Percentiles rank a stretch among this genome's conserved stretches.
These are phyloP conservation scores for Pelobates fuscus DNA, from an alignment of 2,113 vertebrate genomes.

Conservation along the genomic window DNA sequence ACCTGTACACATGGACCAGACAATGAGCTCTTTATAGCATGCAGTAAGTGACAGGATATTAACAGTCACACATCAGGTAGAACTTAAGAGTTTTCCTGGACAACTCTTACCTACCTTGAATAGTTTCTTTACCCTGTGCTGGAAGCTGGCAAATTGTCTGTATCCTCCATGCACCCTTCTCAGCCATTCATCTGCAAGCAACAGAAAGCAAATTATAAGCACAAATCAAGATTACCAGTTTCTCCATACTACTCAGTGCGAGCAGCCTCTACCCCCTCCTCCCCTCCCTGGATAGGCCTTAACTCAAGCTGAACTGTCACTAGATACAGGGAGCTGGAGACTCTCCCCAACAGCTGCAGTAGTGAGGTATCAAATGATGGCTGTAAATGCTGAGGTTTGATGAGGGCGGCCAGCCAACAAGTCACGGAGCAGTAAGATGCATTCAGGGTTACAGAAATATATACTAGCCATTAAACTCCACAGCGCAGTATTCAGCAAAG, in stretches of 20 bases:
- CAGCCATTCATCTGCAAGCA: slow-evolving; percentile 32
- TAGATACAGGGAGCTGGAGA: slow-evolving; percentile 2
- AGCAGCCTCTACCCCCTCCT: not conserved
- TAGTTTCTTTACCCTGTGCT: slow-evolving; percentile 1
- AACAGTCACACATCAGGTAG: no score
- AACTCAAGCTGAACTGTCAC: slow-evolving; percentile 24
- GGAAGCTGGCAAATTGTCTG: not conserved
- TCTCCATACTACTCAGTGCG: not conserved
- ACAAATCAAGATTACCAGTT: no score
- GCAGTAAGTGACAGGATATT: no score
- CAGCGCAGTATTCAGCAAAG: not conserved
- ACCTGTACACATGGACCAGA: no score
- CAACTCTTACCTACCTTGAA: slow-evolving; percentile 15
- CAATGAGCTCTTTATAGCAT: no score
- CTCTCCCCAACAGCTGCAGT: slow-evolving; percentile 41
- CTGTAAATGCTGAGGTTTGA: slow-evolving; percentile 18
- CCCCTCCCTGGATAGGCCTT: not conserved
- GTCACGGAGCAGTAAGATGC: not conserved
- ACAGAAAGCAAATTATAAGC: slow-evolving; percentile 2
- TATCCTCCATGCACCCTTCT: slow-evolving; percentile 28
- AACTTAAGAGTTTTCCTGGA: no score
- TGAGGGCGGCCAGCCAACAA: not conserved
- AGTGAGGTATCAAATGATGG: slow-evolving; percentile 46
- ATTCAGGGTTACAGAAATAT: not conserved
- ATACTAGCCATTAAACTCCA: not conserved